A percentile compares a stretch with the other conserved stretches of the same genome.
phyloP scores from a whole-genome alignment of 2,113 vertebrate genomes.

The Leuciscus idus region DNA sequence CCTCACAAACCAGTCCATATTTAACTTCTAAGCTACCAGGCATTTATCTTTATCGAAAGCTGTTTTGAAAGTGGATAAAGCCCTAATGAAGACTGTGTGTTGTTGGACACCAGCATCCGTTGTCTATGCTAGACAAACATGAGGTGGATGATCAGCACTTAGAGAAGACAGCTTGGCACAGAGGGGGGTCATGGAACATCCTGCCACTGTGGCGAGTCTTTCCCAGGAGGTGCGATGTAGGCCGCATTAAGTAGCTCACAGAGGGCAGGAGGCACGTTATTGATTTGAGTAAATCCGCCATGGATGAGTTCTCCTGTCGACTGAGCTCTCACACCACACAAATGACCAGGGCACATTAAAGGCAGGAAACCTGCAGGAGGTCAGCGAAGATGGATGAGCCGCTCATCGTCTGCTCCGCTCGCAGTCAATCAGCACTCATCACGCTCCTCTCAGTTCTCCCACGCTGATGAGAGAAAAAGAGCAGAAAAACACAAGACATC shows the following conservation, averaged over 20 bases:
- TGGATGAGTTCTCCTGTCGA: conserved; percentile 69
- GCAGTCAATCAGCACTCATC: conserved; percentile 70
- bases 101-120: conserved; percentile 60
- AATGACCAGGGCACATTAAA: conserved; percentile 74
- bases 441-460: conserved; percentile 54
- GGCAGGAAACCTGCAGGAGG: conserved; percentile 63
- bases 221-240: conserved; percentile 52
- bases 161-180: conserved; percentile 63
- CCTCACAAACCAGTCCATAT: neutral
- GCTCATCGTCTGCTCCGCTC: conserved; percentile 67
- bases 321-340: conserved; percentile 69
- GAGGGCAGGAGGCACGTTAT: conserved; percentile 54
- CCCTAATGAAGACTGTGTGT: conserved; percentile 71
- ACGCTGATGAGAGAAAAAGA: conserved; percentile 57
- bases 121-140: conserved; percentile 69
- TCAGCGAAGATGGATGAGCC: conserved; percentile 68
- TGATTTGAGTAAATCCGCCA: conserved; percentile 75
- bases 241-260: conserved; percentile 66
- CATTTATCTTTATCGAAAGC: conserved; percentile 40
- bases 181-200: conserved; percentile 63
- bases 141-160: conserved; percentile 69
- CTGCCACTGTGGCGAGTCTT: conserved; percentile 56
- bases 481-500: conserved; percentile 54
- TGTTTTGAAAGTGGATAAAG: conserved; percentile 64
- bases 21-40: neutral